Percentiles rank a stretch among this genome's conserved stretches.
These are phyloP conservation scores for Mizuhopecten yessoensis DNA, from an alignment of 1,140 invertebrate species.

Conservation along the genomic window DNA sequence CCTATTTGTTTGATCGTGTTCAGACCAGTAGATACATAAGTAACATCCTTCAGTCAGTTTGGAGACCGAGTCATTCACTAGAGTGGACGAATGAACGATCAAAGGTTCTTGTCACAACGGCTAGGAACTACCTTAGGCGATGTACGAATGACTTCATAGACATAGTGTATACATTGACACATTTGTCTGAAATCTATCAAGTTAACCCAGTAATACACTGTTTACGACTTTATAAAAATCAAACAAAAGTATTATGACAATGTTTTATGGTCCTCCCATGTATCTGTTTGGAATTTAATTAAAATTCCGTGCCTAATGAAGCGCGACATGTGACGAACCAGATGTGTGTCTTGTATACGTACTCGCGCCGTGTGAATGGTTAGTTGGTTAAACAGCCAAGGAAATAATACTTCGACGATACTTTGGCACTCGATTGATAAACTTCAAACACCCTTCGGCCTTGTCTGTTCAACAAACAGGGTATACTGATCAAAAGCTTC, in stretches of 20 bases:
- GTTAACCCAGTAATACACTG: neutral
- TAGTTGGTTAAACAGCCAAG: neutral
- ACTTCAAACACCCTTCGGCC: slow-evolving; percentile 3
- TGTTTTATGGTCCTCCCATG: slow-evolving; percentile 2
- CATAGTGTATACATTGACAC: neutral
- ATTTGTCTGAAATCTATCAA: slow-evolving; percentile 18
- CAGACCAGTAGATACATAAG: neutral
- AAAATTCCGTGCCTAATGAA: slow-evolving; percentile 34
- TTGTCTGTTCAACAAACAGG: neutral
- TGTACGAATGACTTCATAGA: neutral
- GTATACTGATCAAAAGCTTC: neutral
- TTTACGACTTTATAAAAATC: neutral
- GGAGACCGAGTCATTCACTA: neutral
- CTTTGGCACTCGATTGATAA: neutral
- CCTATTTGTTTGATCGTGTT: neutral
- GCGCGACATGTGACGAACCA: neutral
- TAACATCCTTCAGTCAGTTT: too few relatives aligned
- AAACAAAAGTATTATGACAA: slow-evolving; percentile 22
- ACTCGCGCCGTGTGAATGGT: neutral
- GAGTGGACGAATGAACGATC: neutral
- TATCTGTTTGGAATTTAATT: slow-evolving; percentile 13
- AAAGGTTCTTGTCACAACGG: neutral
- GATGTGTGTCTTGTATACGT: neutral
- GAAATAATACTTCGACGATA: neutral
- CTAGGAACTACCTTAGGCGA: neutral